Evolutionary conservation across 2,797 vertebrate genomes (phyloP).

Genomic region (Gobionotothen gibberifrons): DNA sequence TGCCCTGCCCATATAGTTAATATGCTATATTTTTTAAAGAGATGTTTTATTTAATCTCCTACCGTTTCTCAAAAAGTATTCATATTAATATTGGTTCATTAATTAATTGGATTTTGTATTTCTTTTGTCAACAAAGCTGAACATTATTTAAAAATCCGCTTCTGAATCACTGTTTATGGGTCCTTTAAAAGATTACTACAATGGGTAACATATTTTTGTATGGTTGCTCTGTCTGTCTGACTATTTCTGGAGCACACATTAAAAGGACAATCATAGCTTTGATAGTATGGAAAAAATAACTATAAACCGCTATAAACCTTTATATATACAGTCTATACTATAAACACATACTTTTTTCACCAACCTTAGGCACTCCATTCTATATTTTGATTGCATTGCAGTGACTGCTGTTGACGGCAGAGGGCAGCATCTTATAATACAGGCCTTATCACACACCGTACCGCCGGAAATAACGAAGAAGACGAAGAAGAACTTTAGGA

Average conservation of each 20-base stretch:
- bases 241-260: not conserved
- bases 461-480: not conserved
- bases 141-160: no score
- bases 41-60: no score
- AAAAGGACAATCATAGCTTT: not conserved
- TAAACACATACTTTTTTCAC: not conserved
- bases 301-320: not conserved
- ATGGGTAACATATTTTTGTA: not conserved
- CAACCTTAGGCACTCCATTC: no score
- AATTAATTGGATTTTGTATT: no score
- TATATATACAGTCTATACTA: no score
- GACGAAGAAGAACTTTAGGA: slow-evolving; percentile 17
- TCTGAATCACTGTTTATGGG: not conserved
- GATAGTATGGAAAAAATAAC: not conserved
- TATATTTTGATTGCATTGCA: not conserved
- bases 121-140: no score
- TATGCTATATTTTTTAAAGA: no score
- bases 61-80: no score
- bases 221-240: no score
- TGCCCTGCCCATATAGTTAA: no score
- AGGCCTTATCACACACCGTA: no score
- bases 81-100: no score
- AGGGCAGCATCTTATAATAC: slow-evolving; percentile 33
- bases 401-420: slow-evolving; percentile 22
- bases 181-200: not conserved